Base-by-base conservation (phyloP, 2,797 vertebrate species). In the Notolabrus celidotus region DNA sequence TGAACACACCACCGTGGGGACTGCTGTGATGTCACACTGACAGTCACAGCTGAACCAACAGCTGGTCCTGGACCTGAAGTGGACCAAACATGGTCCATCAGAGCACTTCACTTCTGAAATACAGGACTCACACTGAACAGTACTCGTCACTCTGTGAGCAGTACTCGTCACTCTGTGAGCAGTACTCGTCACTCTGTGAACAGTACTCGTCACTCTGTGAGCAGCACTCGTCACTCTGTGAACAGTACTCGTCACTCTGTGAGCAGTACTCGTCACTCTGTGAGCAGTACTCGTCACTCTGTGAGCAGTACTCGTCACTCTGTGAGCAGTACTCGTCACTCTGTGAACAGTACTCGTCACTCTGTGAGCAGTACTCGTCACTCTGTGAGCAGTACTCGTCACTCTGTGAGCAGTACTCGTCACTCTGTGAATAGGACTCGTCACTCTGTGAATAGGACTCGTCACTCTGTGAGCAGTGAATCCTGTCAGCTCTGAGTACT, bases 1-100 rank as follows among this genome's bases (percentile, higher is more conserved):
- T 79, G 86, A 86, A 87, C 1, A 43, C 74, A 80, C 50, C 77
- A 29, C 27, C 5, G 58, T 68, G 43, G 22, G 49, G 20, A 45
- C 17, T n/a, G 49, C 63, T 39, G 61, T 51, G 52, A 62, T 3
- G 36, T 66, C 50, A 41, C 61, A 25, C 50, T 39, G 34, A 53
- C 43, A 10, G 23, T 33, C 22, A 45, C 29, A 27, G 62, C 22
- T 16, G 22, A 52, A 46, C 61, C n/a, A 19, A 55, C 57, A 74
- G 56, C 51, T 67, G 61, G 46, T 66, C 59, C 59, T 50, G 54
- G 52, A 79, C 68, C 65, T 62, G 67, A 77, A 58, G 42, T 36
- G 43, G 31, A 33, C 6, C 14, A 16, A 39, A 25, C 38, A n/a
- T 36, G 34, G n/a, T 33, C 20, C 50, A 12, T 10, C 19, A 33